Percentiles rank a stretch among this genome's conserved stretches.
phyloP scores from a whole-genome alignment of 1,140 invertebrate genomes.

The Schlechtendalia chinensis region DNA sequence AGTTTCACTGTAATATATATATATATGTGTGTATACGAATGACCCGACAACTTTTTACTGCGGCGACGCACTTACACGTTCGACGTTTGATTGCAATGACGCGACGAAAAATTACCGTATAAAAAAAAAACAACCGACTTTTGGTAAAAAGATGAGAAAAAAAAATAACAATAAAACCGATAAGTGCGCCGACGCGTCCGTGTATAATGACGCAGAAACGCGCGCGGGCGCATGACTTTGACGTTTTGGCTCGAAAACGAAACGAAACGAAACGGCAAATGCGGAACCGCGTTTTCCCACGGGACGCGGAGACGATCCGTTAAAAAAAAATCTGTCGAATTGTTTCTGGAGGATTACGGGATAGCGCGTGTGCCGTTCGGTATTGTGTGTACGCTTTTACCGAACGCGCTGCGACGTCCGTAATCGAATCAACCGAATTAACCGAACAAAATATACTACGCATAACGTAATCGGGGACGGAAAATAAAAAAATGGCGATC shows the following conservation, averaged over 20 bases:
- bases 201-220: not conserved
- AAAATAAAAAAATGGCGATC: too few relatives aligned
- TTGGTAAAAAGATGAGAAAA: conserved; percentile 10
- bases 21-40: conserved; percentile 14
- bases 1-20: not conserved
- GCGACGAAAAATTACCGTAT: not conserved
- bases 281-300: not conserved
- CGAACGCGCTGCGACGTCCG: too few relatives aligned
- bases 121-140: not conserved
- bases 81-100: conserved; percentile 23
- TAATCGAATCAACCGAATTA: too few relatives aligned
- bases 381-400: too few relatives aligned
- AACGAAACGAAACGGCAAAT: too few relatives aligned
- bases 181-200: not conserved
- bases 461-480: too few relatives aligned
- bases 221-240: conserved; percentile 31
- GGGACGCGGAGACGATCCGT: not conserved
- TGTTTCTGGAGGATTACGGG: too few relatives aligned
- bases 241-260: not conserved
- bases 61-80: not conserved
- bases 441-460: too few relatives aligned
- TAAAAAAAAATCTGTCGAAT: not conserved
- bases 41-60: conserved; percentile 37
- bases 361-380: too few relatives aligned
- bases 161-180: not conserved